A percentile compares a stretch with the other conserved stretches of the same genome.
phyloP scores from a whole-genome alignment of 1,140 invertebrate species.

The Capitella teleta region DNA sequence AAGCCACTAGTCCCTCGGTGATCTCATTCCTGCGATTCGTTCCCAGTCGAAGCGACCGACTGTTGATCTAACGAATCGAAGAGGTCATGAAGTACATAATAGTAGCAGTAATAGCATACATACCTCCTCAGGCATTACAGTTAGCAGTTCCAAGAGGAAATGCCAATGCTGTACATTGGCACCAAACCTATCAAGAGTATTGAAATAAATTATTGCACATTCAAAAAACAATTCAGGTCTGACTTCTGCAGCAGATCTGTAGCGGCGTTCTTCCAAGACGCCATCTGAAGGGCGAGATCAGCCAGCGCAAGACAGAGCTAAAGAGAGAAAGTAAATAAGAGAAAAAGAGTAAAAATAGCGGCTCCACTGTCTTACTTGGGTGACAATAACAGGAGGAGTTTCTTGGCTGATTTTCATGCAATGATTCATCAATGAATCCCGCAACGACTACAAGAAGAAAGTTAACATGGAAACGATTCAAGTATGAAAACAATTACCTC shows the following conservation, averaged over 20 bases:
- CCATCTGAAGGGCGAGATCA: slow-evolving; percentile 88
- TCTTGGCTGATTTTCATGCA: slow-evolving; percentile 69
- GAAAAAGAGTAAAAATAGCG: slow-evolving; percentile 4
- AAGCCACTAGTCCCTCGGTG: slow-evolving; percentile 55
- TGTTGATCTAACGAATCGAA: slow-evolving; percentile 39
- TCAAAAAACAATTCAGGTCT: slow-evolving; percentile 48
- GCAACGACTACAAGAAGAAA: slow-evolving; percentile 51
- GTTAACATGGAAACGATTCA: background rate
- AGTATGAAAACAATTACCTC: slow-evolving; percentile 21
- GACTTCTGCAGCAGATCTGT: slow-evolving; percentile 68
- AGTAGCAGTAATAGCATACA: slow-evolving; percentile 19
- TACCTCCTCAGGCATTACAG: slow-evolving; percentile 91
- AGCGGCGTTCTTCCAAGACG: slow-evolving; percentile 78
- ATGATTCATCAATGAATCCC: slow-evolving; percentile 85
- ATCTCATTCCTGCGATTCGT: slow-evolving; percentile 79
- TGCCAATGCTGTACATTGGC: slow-evolving; percentile 28
- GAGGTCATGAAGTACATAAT: no score
- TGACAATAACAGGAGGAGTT: slow-evolving; percentile 73
- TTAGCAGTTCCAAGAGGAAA: slow-evolving; percentile 78
- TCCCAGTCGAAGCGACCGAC: slow-evolving; percentile 67
- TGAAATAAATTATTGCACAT: slow-evolving; percentile 7
- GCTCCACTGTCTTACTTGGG: slow-evolving; percentile 51
- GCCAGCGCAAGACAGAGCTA: slow-evolving; percentile 80
- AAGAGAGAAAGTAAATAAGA: slow-evolving; percentile 28
- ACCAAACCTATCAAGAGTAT: slow-evolving; percentile 33